Evolutionary conservation across 1,140 invertebrate species (phyloP).

Genomic region (Anoplolepis gracilipes): DNA sequence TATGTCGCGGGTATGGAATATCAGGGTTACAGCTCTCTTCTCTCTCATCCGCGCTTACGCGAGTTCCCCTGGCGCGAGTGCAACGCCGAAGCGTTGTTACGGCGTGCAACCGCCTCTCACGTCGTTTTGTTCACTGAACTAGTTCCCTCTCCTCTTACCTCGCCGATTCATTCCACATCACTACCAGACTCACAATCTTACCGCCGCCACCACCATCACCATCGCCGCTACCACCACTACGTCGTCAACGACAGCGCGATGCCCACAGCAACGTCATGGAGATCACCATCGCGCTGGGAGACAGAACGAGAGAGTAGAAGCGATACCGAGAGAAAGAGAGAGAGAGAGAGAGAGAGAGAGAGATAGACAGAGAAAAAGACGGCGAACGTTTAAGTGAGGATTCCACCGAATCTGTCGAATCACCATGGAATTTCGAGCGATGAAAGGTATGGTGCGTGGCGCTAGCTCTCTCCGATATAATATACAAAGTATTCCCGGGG

Average conservation of each 20-base stretch:
- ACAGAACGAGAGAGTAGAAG: conserved; percentile 18
- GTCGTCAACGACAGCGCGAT: conserved; percentile 26
- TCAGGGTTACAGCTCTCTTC: conserved; percentile 53
- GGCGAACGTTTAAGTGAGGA: conserved; percentile 32
- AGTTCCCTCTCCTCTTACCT: conserved; percentile 76
- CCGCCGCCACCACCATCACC: conserved; percentile 33
- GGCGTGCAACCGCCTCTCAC: conserved; percentile 76
- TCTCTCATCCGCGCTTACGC: conserved; percentile 5
- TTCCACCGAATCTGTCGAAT: conserved; percentile 57
- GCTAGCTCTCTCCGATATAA: background rate
- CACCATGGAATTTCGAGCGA: conserved; percentile 39
- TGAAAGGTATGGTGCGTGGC: background rate
- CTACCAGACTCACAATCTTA: conserved; percentile 55
- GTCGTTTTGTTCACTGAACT: conserved; percentile 82
- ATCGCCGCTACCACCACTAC: background rate
- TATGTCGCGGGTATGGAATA: conserved; percentile 5
- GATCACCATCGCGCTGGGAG: conserved; percentile 66
- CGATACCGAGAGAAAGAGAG: background rate
- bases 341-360: background rate
- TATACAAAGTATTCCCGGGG: background rate
- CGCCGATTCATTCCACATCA: conserved; percentile 67
- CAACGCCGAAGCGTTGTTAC: conserved; percentile 65
- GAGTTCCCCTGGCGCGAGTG: conserved; percentile 39
- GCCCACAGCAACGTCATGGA: conserved; percentile 62
- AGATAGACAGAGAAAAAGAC: background rate